phyloP scores from a whole-genome alignment of 2,113 vertebrate genomes.

The Alaudala cheleensis region DNA sequence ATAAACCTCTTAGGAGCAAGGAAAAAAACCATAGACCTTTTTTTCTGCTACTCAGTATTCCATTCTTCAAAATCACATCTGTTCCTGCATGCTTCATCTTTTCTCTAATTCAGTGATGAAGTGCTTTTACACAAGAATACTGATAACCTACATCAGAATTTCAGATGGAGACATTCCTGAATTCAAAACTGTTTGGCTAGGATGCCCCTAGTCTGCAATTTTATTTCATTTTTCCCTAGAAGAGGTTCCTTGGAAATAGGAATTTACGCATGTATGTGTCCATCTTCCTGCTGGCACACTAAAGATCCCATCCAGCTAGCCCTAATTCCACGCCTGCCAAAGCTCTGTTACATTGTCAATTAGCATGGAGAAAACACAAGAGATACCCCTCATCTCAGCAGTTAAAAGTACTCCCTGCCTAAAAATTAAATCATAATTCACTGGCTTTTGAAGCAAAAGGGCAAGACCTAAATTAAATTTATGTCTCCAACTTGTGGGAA shows the following conservation, averaged over 20 bases:
- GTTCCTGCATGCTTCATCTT: background rate
- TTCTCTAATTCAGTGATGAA: background rate
- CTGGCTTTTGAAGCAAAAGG: conserved; percentile 15
- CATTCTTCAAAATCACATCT: background rate
- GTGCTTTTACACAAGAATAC: background rate
- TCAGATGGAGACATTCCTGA: background rate
- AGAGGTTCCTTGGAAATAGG: background rate
- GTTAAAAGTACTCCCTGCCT: background rate
- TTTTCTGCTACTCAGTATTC: background rate
- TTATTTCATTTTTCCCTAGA: background rate
- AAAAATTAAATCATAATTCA: conserved; percentile 19
- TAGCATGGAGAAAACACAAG: background rate
- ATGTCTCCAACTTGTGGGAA: conserved; percentile 14
- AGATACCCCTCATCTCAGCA: background rate
- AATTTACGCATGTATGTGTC: rapidly evolving
- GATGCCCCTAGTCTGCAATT: background rate
- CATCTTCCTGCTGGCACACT: background rate
- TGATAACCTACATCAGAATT: background rate
- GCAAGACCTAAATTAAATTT: conserved; percentile 43
- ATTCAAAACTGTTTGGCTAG: background rate
- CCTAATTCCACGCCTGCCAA: background rate
- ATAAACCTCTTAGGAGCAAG: background rate
- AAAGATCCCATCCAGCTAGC: background rate
- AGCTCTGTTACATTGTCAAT: background rate
- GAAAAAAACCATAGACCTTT: background rate